Evolutionary conservation across 2,113 vertebrate genomes (phyloP).

Genomic region (Leptobrachium ailaonicum): DNA sequence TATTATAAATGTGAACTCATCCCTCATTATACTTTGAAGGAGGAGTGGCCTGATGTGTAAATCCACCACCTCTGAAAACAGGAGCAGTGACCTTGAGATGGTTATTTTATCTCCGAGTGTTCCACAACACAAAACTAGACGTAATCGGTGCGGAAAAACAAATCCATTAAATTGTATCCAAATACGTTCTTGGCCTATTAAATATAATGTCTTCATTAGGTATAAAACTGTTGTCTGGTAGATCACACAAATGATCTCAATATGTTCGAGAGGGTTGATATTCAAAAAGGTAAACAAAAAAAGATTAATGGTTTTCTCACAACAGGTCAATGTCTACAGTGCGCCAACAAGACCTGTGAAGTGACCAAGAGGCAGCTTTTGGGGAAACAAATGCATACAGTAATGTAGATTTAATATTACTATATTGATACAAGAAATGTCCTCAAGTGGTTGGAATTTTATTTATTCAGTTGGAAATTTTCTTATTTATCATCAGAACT

Average conservation of each 20-base stretch:
- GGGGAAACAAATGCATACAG: too few species aligned
- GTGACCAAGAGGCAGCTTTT: too few species aligned
- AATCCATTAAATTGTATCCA: constrained; percentile 24
- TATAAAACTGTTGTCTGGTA: not conserved
- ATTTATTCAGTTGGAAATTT: too few species aligned
- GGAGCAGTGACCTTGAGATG: constrained; percentile 27
- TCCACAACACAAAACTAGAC: not conserved
- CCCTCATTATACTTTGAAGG: constrained; percentile 38
- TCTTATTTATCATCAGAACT: too few species aligned
- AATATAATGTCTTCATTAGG: constrained; percentile 39
- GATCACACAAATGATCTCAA: not conserved
- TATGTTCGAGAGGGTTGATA: not conserved
- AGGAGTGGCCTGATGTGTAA: constrained; percentile 2
- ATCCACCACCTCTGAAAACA: constrained; percentile 13
- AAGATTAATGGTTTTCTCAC: constrained; percentile 13
- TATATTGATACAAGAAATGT: too few species aligned
- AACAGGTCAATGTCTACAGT: too few species aligned
- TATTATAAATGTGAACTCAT: constrained; percentile 41
- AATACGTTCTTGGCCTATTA: constrained; percentile 29
- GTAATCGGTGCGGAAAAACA: constrained; percentile 8
- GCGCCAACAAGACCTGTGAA: too few species aligned
- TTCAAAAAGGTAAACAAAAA: constrained; percentile 36
- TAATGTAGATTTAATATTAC: too few species aligned
- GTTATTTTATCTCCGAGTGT: constrained; percentile 15
- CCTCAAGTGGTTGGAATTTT: too few species aligned